These are phyloP conservation scores for Nasonia longicornis DNA, from an alignment of 1,140 invertebrate species.

Conservation along the genomic window DNA sequence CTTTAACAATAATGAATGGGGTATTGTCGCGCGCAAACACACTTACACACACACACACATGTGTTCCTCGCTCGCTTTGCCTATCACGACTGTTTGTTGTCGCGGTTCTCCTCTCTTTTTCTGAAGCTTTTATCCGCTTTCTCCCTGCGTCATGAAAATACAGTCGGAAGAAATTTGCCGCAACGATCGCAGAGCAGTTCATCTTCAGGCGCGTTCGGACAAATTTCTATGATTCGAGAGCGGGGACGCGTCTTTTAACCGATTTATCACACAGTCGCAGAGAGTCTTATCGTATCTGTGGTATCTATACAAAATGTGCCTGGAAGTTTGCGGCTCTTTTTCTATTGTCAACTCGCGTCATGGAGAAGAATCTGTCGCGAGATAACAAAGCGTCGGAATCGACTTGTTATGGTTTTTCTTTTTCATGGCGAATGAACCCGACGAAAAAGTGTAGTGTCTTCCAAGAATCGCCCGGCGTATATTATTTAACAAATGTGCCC, in stretches of 20 bases:
- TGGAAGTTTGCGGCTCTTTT: neutral
- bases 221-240: slow-evolving; percentile 32
- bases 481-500: slow-evolving; percentile 16
- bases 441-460: slow-evolving; percentile 4
- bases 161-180: slow-evolving; percentile 16
- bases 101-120: neutral
- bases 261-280: neutral
- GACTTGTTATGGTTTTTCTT: neutral
- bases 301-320: neutral
- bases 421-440: neutral
- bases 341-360: neutral
- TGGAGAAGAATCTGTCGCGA: neutral
- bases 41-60: neutral
- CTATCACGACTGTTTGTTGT: neutral
- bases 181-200: neutral
- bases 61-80: slow-evolving; percentile 21
- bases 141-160: neutral
- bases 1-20: neutral
- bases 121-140: slow-evolving; percentile 1
- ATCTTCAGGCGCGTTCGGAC: slow-evolving; percentile 17
- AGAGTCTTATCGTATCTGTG: neutral
- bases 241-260: neutral
- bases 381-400: neutral
- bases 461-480: neutral
- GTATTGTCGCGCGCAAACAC: neutral